Evolutionary conservation across 1,140 invertebrate species (phyloP).

Genomic region (Drosophila subpulchrella): DNA sequence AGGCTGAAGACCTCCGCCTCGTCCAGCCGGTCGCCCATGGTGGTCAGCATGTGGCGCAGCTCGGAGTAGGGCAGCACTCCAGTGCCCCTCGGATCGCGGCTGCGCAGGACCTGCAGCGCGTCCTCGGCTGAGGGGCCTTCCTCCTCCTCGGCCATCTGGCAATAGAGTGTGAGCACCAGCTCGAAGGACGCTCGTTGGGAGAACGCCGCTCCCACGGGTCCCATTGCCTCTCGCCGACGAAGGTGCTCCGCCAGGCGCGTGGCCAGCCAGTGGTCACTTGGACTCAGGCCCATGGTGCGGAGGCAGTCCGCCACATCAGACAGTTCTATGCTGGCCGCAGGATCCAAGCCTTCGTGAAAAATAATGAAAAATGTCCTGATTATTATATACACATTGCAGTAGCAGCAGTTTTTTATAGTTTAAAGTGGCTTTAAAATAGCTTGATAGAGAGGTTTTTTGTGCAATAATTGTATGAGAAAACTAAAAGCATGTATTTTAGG

Average conservation of each 20-base stretch:
- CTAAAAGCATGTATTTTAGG: too few species aligned
- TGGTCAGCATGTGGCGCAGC: slow-evolving; percentile 97
- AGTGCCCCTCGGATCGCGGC: slow-evolving; percentile 96
- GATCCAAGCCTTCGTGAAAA: neutral
- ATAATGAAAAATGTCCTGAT: too few species aligned
- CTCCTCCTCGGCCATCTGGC: slow-evolving; percentile 11
- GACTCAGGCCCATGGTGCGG: slow-evolving; percentile 79
- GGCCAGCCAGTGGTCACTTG: slow-evolving; percentile 68
- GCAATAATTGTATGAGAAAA: too few species aligned
- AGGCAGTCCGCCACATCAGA: slow-evolving; percentile 67
- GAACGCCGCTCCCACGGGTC: neutral
- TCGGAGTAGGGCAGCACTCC: slow-evolving; percentile 95
- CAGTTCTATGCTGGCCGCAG: slow-evolving; percentile 14
- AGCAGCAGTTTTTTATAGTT: too few species aligned
- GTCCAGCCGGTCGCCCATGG: slow-evolving; percentile 95
- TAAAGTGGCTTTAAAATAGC: too few species aligned
- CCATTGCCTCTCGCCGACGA: neutral
- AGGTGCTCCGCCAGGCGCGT: slow-evolving; percentile 12
- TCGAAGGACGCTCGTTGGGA: slow-evolving; percentile 36
- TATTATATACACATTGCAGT: too few species aligned
- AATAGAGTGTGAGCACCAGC: slow-evolving; percentile 49
- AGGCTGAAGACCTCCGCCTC: slow-evolving; percentile 89
- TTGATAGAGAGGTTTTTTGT: too few species aligned
- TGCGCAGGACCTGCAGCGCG: slow-evolving; percentile 85
- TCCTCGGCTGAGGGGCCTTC: slow-evolving; percentile 47